Conservation (phyloP, 2,113 vertebrate species). For the Eudorcas thomsonii region DNA sequence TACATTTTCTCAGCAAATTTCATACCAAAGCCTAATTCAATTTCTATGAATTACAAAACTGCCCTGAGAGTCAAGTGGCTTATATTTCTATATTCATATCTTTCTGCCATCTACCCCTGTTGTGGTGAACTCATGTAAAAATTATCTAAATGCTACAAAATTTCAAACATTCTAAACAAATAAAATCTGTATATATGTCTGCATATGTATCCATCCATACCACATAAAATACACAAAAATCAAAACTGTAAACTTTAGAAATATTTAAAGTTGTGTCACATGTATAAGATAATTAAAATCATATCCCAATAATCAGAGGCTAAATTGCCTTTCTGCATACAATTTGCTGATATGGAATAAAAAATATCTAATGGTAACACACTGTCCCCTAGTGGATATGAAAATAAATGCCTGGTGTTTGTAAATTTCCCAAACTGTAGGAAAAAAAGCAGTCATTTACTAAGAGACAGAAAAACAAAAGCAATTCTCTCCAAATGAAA, state of each 20-base stretch:
- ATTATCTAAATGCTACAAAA: not conserved
- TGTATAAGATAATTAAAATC: not conserved
- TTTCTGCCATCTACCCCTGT: not conserved
- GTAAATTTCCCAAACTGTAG: not conserved
- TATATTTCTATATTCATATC: not conserved
- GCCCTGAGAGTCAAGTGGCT: not conserved
- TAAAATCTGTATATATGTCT: not conserved
- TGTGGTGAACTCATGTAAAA: not conserved
- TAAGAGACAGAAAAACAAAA: not conserved
- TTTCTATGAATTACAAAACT: not conserved
- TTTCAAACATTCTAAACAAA: constrained; percentile 25
- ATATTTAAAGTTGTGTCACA: not conserved
- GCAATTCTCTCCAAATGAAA: not conserved
- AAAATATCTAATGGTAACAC: constrained; percentile 15
- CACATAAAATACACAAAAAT: not conserved
- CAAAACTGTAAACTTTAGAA: not conserved
- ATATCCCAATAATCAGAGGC: not conserved
- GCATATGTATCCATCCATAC: not conserved
- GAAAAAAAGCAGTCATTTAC: not conserved
- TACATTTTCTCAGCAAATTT: constrained; percentile 34
- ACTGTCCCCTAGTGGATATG: constrained; percentile 65
- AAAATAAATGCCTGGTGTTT: not conserved
- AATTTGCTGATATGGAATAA: not conserved
- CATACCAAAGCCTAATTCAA: not conserved
- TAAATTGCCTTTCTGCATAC: not conserved